Conservation (phyloP, 2,888 invertebrate species). For the Aleiodes leptofemur region DNA sequence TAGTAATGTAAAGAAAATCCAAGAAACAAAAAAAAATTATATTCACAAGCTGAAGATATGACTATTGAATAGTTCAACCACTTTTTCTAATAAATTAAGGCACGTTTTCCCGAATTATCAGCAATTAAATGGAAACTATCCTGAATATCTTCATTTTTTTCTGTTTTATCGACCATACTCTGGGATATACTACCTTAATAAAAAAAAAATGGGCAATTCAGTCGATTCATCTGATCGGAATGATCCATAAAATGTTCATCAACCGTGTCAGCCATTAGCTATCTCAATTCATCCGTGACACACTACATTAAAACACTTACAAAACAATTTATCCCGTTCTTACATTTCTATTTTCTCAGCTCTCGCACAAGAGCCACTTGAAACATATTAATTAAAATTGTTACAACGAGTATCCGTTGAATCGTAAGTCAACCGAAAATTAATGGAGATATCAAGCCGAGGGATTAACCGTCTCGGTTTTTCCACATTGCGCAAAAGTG, state of each 20-base stretch:
- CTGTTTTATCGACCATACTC: too few species aligned
- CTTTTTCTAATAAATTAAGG: too few species aligned
- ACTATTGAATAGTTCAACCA: too few species aligned
- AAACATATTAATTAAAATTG: constrained; percentile 17
- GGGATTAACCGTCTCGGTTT: constrained; percentile 56
- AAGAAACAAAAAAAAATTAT: too few species aligned
- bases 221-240: neutral
- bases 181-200: too few species aligned
- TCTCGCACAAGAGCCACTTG: too few species aligned
- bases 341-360: neutral
- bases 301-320: constrained; percentile 1
- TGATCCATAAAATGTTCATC: constrained; percentile 19
- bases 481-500: constrained; percentile 62
- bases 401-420: neutral
- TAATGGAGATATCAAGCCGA: constrained; percentile 54
- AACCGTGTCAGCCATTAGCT: constrained; percentile 8
- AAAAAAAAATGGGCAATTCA: neutral
- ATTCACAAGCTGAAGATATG: too few species aligned
- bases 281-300: constrained; percentile 23
- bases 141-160: too few species aligned
- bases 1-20: too few species aligned
- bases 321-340: constrained; percentile 20
- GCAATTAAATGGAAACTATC: too few species aligned
- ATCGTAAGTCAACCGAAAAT: neutral
- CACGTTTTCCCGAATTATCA: too few species aligned